A percentile compares a stretch with the other conserved stretches of the same genome.
phyloP scores from a whole-genome alignment of 2,888 invertebrate species.

The Ophion costatus region DNA sequence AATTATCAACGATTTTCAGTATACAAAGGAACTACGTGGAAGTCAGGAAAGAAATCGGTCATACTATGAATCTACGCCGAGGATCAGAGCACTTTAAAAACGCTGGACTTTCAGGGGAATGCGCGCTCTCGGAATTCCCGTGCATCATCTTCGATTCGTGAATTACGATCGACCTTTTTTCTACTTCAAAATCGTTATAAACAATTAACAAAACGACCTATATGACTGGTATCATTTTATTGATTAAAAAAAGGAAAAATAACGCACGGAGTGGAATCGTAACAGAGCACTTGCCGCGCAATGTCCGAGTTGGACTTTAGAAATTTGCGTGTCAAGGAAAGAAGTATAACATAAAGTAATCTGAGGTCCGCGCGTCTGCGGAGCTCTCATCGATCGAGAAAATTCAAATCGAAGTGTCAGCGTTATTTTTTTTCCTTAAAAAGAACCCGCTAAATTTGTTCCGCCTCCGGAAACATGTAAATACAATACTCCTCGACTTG shows the following conservation, averaged over 20 bases:
- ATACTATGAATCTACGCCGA: constrained; percentile 46
- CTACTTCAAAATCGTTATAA: constrained; percentile 37
- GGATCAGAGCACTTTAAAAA: constrained; percentile 18
- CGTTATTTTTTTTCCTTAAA: neutral
- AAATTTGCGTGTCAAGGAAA: constrained; percentile 9
- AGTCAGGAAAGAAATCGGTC: constrained; percentile 58
- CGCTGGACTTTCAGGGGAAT: constrained; percentile 1
- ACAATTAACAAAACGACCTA: constrained; percentile 61
- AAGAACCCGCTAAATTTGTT: neutral
- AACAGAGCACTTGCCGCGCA: constrained; percentile 4
- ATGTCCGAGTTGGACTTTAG: neutral
- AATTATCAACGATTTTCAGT: constrained; percentile 59
- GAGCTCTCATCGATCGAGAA: neutral
- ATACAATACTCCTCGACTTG: constrained; percentile 17
- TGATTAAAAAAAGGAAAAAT: constrained; percentile 39
- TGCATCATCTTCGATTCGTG: neutral
- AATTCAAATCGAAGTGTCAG: neutral
- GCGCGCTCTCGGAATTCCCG: constrained; percentile 29
- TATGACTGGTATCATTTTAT: constrained; percentile 30
- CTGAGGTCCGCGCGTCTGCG: neutral
- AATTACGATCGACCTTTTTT: neutral
- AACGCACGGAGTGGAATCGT: constrained; percentile 28
- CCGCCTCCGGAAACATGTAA: neutral
- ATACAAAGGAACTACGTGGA: constrained; percentile 64
- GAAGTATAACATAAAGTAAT: constrained; percentile 10